phyloP scores from a whole-genome alignment of 2,113 vertebrate species.

The Thunnus maccoyii region DNA sequence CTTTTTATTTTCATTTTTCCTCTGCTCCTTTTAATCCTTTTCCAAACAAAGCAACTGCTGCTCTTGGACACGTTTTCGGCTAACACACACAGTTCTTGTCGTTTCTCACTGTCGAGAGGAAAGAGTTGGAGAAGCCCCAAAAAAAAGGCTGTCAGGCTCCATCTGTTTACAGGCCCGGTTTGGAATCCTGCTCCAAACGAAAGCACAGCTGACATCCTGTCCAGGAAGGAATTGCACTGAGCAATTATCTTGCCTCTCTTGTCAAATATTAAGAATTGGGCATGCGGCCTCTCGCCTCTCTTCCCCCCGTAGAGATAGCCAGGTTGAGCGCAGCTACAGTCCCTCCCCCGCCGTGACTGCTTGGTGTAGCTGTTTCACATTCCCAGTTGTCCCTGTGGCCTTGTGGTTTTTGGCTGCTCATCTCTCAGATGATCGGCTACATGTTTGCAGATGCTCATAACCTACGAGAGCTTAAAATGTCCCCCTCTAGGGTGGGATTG shows the following conservation, averaged over 20 bases:
- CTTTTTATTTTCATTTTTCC: conserved; percentile 69
- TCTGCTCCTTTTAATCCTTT: conserved; percentile 67
- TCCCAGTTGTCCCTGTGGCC: conserved; percentile 60
- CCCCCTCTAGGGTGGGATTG: conserved; percentile 44
- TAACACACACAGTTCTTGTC: conserved; percentile 38
- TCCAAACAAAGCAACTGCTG: conserved; percentile 80
- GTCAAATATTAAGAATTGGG: conserved; percentile 68
- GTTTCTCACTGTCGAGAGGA: conserved; percentile 61
- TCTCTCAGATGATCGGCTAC: conserved; percentile 53
- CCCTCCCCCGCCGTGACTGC: conserved; percentile 25
- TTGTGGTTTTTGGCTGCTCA: conserved; percentile 60
- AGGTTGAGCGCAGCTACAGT: conserved; percentile 48
- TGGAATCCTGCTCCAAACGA: conserved; percentile 65
- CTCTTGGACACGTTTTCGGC: conserved; percentile 55
- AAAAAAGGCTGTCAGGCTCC: conserved; percentile 69
- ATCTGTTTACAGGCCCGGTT: conserved; percentile 65
- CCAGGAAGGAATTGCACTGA: conserved; percentile 52
- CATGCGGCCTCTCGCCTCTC: conserved; percentile 52
- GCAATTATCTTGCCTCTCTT: conserved; percentile 75
- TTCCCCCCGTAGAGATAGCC: conserved; percentile 58
- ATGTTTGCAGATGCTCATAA: conserved; percentile 56
- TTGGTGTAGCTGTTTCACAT: conserved; percentile 60
- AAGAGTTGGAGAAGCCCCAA: conserved; percentile 64
- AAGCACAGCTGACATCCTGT: conserved; percentile 77
- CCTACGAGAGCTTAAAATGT: conserved; percentile 41